A percentile compares a stretch with the other conserved stretches of the same genome.
Evolutionary conservation across 1,140 invertebrate genomes (phyloP).

Genomic region (Drosophila mojavensis): DNA sequence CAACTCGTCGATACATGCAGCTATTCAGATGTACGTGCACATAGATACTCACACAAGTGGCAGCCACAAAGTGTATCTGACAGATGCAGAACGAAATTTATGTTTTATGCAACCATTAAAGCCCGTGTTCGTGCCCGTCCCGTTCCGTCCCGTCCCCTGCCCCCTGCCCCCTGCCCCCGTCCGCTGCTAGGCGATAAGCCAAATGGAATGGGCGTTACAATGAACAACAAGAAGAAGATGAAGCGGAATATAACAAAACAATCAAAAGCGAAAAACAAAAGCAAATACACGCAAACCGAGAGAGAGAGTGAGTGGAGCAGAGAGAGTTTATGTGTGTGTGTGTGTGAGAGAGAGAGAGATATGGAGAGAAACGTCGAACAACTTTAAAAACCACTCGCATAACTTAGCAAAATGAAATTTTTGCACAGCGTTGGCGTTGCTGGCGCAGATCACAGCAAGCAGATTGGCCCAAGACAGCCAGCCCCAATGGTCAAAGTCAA

Average conservation of each 20-base stretch:
- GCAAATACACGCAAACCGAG: constrained; percentile 3
- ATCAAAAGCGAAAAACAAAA: constrained; percentile 32
- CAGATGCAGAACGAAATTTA: constrained; percentile 77
- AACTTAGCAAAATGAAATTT: constrained; percentile 31
- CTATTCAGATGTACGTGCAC: not conserved
- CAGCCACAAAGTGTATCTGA: constrained; percentile 66
- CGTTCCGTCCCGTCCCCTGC: not conserved
- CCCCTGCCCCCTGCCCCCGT: constrained; percentile 2
- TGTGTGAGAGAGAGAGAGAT: not conserved
- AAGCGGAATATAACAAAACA: constrained; percentile 34
- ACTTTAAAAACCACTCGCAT: constrained; percentile 37
- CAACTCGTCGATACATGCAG: constrained; percentile 42
- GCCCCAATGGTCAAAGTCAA: constrained; percentile 63
- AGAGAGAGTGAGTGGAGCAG: not conserved
- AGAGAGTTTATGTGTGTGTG: no score
- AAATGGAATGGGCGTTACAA: constrained; percentile 71
- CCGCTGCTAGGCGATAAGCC: constrained; percentile 50
- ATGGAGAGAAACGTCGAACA: constrained; percentile 13
- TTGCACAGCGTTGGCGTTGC: constrained; percentile 66
- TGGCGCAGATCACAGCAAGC: constrained; percentile 51
- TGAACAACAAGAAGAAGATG: constrained; percentile 17
- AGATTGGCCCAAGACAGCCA: constrained; percentile 44
- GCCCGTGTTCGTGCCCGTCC: no score
- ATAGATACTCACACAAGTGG: constrained; percentile 22
- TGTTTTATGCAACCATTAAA: constrained; percentile 69